Conservation (phyloP, 2,113 vertebrate species). For the Lagopus muta region DNA sequence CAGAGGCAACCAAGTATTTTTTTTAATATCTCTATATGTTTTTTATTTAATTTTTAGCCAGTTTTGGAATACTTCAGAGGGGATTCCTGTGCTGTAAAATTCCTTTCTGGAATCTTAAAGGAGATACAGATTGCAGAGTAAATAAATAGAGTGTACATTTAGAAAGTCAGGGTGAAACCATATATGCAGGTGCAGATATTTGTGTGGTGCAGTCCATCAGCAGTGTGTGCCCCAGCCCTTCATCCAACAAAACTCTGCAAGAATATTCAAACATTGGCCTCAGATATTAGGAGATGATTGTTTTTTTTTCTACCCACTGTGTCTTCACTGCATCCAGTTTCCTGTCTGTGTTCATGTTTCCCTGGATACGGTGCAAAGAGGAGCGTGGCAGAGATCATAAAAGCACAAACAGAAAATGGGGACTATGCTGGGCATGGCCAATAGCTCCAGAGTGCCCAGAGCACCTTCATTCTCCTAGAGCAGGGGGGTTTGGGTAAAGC, state of each 20-base stretch:
- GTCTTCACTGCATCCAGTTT: neutral
- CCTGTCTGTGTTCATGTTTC: neutral
- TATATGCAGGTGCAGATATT: neutral
- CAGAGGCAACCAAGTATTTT: slow-evolving; percentile 40
- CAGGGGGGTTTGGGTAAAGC: neutral
- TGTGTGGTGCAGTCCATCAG: neutral
- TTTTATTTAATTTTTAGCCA: neutral
- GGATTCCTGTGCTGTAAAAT: neutral
- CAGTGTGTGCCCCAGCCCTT: neutral
- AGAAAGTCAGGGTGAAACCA: neutral
- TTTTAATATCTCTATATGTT: slow-evolving; percentile 24
- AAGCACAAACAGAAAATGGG: neutral
- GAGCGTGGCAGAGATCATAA: neutral
- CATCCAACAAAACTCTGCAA: neutral
- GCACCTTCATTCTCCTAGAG: neutral
- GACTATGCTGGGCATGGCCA: neutral
- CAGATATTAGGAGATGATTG: neutral
- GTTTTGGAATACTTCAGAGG: neutral
- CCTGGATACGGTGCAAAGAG: rapidly evolving
- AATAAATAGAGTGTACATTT: neutral
- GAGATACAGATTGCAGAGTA: neutral
- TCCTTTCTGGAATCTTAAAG: neutral
- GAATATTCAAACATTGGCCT: neutral
- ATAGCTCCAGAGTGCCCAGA: rapidly evolving
- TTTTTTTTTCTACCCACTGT: neutral